Evolutionary conservation across 2,113 vertebrate species (phyloP), one percentile per base, ranked within the genome.

Genomic region (Dasyurus viverrinus): DNA sequence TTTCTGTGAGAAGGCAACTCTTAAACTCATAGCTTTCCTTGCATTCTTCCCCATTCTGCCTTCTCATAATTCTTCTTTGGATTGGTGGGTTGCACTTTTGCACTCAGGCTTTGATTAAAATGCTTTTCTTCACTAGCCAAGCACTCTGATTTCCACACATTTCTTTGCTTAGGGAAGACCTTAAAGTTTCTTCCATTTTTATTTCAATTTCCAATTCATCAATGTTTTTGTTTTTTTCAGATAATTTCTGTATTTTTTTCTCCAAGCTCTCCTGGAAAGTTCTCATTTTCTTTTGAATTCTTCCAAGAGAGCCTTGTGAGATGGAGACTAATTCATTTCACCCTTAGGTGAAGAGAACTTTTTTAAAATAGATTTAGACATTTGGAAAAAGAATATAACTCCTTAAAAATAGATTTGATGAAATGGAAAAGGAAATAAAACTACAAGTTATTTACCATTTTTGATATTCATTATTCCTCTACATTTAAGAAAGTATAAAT

Each of bases 151-250:
- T 98, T 98, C 95, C 89, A 1, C 89, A 84, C 23, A 95, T 89
- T 95, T 93, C 96, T 53, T 92, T 98, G 93, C 97, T 98, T 97
- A 96, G 96, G 97, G 95, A 98, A 97, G 93, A 97, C 95, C 97
- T 97, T 98, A 97, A 96, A 98, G 92, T 53, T 95, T 98, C 98
- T 98, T 98, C 96, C 97, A 98, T 98, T 98, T 98, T 97, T 10
- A 52, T 98, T 98, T 98, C 96, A 97, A 98, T 98, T 98, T 98
- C 97, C 98, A 98, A 98, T 97, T 93, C 96, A 93, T 94, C 97
- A 48, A 48, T 48, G 4, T 6, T 48, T 48, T 48, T 5, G 4
- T 48, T 48, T 3, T 48, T 8, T 48, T 48, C 5, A 48, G 48
- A 48, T 48, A 48, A 48, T 48, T 48, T 48, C 48, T 48, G 48